These are phyloP conservation scores for Eira barbara DNA, from an alignment of 2,113 vertebrate genomes.

Conservation along the genomic window DNA sequence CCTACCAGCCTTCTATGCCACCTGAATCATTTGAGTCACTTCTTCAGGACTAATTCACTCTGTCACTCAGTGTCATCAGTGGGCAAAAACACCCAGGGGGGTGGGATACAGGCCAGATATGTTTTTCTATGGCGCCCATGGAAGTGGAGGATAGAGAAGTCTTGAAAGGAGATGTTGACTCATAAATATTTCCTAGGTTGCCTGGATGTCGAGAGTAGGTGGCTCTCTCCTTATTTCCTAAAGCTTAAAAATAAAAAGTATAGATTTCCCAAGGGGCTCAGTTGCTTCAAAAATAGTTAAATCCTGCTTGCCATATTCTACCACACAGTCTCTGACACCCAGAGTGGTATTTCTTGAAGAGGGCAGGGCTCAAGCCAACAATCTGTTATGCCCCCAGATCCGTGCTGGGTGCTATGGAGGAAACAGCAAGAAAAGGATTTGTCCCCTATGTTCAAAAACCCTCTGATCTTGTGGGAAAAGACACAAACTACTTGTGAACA, in stretches of 20 bases:
- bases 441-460: background rate
- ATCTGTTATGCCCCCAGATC: background rate
- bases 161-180: background rate
- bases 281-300: background rate
- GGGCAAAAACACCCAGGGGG: background rate
- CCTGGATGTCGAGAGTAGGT: background rate
- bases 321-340: background rate
- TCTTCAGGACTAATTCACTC: constrained; percentile 17
- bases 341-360: background rate
- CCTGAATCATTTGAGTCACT: background rate
- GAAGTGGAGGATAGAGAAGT: background rate
- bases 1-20: background rate
- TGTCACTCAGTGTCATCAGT: background rate
- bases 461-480: background rate
- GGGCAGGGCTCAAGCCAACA: background rate
- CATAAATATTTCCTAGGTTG: background rate
- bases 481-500: background rate
- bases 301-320: background rate
- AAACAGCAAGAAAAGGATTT: background rate
- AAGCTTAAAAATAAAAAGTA: constrained; percentile 3
- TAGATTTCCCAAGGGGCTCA: background rate
- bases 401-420: background rate
- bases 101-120: background rate
- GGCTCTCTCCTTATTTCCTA: background rate
- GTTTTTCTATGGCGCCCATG: background rate